Base-by-base conservation (phyloP, 2,888 invertebrate species). In the Crematogaster levior region DNA sequence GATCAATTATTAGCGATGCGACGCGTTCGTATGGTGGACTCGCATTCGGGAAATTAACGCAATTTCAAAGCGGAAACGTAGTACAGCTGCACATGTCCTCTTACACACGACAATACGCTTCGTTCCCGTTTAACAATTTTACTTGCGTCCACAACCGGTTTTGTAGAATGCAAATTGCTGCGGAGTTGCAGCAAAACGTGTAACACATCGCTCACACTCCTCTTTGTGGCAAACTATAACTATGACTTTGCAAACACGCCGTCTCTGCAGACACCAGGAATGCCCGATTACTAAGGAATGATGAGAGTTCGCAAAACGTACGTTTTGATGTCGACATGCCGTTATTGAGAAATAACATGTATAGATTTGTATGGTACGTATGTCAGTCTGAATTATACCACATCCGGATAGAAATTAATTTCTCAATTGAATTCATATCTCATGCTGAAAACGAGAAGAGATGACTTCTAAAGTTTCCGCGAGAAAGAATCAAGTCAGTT, bases 91-190 rank as follows among this genome's bases (percentile, higher is more conserved):
- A 56, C 53, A 56, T 56, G 77, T 79, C 53, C 70, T 79, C 70
- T 79, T 68, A 79, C 53, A 56, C 40, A 37, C 56, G 68, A 79
- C 77, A 79, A 79, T 79, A 43, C 27, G 34, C 56, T 24, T 56
- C 70, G 70, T 68, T 68, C 77, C 70, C 77, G 68, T 79, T 79
- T 79, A 79, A 79, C 77, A 79, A 79, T 79, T 79, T 79, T 79
- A 79, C 68, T 79, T 79, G 77, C 77, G 56, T 79, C 70, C 77
- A 68, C 77, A 79, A 79, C 77, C 77, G 77, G 70, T 79, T 68
- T 79, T 70, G 70, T 15, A 79, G 77, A 79, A 79, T 79, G 77
- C 77, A 79, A 79, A 68, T 79, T 68, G 70, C 70, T 18, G 70
- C 24, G 43, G 34, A 79, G 77, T 79, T 56, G 77, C 70, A 18